These are phyloP conservation scores for Thymelicus acteon DNA, from an alignment of 2,888 invertebrate species.

Conservation along the genomic window DNA sequence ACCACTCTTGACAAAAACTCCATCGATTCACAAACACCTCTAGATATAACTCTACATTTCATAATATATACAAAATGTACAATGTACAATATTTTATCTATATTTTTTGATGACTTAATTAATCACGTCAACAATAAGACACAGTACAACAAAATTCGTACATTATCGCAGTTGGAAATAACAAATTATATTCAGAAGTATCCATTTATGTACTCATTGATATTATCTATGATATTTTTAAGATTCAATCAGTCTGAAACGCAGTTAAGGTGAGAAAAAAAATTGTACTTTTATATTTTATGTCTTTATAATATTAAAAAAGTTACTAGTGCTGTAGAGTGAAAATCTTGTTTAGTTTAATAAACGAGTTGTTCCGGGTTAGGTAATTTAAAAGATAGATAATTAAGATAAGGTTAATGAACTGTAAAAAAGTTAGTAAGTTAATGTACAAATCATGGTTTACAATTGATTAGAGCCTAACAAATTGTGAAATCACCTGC, in stretches of 20 bases:
- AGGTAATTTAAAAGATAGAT: too few species aligned
- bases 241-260: background rate
- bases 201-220: background rate
- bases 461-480: too few species aligned
- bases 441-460: too few species aligned
- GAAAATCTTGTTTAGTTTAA: too few species aligned
- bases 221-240: background rate
- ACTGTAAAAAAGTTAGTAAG: too few species aligned
- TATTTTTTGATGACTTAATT: slow-evolving; percentile 13
- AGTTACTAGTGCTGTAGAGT: too few species aligned
- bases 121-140: slow-evolving; percentile 2
- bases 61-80: slow-evolving; percentile 68
- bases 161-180: slow-evolving; percentile 14
- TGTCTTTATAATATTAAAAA: too few species aligned
- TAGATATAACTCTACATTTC: slow-evolving; percentile 44
- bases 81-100: slow-evolving; percentile 39
- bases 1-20: background rate
- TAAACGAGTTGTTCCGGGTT: too few species aligned
- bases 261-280: background rate
- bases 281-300: too few species aligned
- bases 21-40: background rate
- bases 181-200: background rate
- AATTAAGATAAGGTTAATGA: too few species aligned
- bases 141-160: slow-evolving; percentile 18
- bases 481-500: too few species aligned